Base-by-base conservation (phyloP, 2,797 vertebrate species). In the Allobates femoralis region DNA sequence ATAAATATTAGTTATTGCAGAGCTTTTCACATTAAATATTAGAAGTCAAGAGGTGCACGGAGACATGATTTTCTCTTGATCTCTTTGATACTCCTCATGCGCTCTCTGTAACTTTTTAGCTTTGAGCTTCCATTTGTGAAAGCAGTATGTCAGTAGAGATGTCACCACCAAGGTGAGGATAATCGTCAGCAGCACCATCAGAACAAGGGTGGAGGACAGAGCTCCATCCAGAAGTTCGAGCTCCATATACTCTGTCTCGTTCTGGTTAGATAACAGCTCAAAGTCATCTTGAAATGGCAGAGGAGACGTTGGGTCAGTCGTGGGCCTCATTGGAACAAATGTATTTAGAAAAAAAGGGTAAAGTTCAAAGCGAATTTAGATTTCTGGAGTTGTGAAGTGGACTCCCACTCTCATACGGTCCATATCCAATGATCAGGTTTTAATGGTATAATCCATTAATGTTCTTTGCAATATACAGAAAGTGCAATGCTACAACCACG, bases 21-120 rank as follows among this genome's bases (percentile, higher is more conserved):
- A 84, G 87, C 41, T 64, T 60, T 46, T 46, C 60, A 16, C 62
- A 37, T 14, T 62, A 62, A 10, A 62, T 37, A 64, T 53, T 23
- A 51, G 64, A 0, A 91, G 91, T 87, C 80, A 89, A 8, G 92
- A 50, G 0, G 86, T 90, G 86, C 90, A 93, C 83, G 92, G 90
- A 60, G 87, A 92, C 80, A 85, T 64, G 67, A 87, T 90, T 84
- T 92, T 93, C 89, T 92, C 92, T 0, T 94, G 93, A 87, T 95
- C 94, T 86, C 82, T 94, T 89, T 95, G 93, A 67, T 94, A 94
- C 30, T 95, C 94, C 84, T 94, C 92, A 0, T 94, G 93, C 55
- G 93, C 94, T 90, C 89, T 92, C 90, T 93, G 93, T 51, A 94
- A 86, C 78, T 93, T 94, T 90, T 88, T 93, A 41, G 88, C 88